These are phyloP conservation scores for Anoplolepis gracilipes DNA, from an alignment of 1,140 invertebrate species.

Conservation along the genomic window DNA sequence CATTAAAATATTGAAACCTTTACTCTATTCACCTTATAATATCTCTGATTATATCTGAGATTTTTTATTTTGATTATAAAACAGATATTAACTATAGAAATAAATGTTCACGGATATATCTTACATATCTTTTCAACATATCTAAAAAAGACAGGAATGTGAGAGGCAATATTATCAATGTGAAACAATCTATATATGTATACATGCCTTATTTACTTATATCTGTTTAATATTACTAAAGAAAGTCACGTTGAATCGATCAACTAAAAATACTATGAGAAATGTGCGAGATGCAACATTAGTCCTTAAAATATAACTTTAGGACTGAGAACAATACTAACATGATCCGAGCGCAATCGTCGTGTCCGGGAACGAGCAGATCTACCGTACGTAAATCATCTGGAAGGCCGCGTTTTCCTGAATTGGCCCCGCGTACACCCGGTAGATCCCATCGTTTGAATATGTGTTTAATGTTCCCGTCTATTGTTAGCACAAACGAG, in stretches of 20 bases:
- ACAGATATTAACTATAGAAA: background rate
- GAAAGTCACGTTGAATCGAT: slow-evolving; percentile 10
- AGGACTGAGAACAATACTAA: slow-evolving; percentile 49
- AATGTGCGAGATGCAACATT: background rate
- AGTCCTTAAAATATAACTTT: slow-evolving; percentile 52
- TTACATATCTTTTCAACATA: background rate
- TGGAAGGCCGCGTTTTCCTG: slow-evolving; percentile 56
- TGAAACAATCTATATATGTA: background rate
- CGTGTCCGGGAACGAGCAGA: slow-evolving; percentile 46
- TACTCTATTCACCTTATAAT: background rate
- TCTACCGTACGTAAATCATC: slow-evolving; percentile 57
- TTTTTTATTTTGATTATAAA: background rate
- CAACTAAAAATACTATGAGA: slow-evolving; percentile 32
- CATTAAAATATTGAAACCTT: background rate
- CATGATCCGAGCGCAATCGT: slow-evolving; percentile 50
- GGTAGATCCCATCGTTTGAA: slow-evolving; percentile 60
- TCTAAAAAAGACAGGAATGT: background rate
- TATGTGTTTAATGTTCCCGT: slow-evolving; percentile 62
- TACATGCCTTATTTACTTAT: background rate
- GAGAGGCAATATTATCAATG: background rate
- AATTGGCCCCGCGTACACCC: slow-evolving; percentile 56
- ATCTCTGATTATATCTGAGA: background rate
- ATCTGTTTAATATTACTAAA: background rate
- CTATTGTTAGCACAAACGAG: slow-evolving; percentile 61
- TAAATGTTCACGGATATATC: background rate